These are phyloP conservation scores for Cordilura impudica DNA, from an alignment of 2,888 invertebrate species.

Conservation along the genomic window DNA sequence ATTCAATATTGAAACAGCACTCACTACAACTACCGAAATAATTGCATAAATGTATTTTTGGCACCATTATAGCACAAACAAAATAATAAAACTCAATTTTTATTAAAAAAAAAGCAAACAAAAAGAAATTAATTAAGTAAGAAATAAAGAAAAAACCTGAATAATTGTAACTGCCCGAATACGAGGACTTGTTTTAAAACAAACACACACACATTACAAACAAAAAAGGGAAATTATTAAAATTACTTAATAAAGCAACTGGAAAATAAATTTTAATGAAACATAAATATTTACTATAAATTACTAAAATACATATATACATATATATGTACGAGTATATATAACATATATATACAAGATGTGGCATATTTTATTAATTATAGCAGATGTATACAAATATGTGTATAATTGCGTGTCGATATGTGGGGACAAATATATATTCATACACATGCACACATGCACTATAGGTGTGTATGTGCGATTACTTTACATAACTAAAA, in stretches of 20 bases:
- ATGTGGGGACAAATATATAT: too few relatives aligned
- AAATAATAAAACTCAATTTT: constrained; percentile 31
- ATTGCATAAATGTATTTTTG: constrained; percentile 56
- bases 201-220: constrained; percentile 15
- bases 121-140: constrained; percentile 6
- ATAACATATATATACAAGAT: constrained; percentile 1
- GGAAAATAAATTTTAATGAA: constrained; percentile 40
- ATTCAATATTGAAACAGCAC: constrained; percentile 40
- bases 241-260: not conserved
- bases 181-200: constrained; percentile 30
- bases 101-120: constrained; percentile 24
- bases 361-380: constrained; percentile 37
- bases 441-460: too few relatives aligned
- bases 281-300: constrained; percentile 50
- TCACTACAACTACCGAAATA: constrained; percentile 17
- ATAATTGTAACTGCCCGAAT: constrained; percentile 42
- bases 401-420: not conserved
- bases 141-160: constrained; percentile 29
- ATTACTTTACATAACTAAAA: too few relatives aligned
- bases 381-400: constrained; percentile 22
- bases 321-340: constrained; percentile 3
- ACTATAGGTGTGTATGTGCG: too few relatives aligned
- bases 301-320: constrained; percentile 3
- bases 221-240: not conserved
- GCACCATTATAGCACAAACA: constrained; percentile 55